phyloP scores from a whole-genome alignment of 2,888 invertebrate genomes.

The Omphaloscelis lunosa region DNA sequence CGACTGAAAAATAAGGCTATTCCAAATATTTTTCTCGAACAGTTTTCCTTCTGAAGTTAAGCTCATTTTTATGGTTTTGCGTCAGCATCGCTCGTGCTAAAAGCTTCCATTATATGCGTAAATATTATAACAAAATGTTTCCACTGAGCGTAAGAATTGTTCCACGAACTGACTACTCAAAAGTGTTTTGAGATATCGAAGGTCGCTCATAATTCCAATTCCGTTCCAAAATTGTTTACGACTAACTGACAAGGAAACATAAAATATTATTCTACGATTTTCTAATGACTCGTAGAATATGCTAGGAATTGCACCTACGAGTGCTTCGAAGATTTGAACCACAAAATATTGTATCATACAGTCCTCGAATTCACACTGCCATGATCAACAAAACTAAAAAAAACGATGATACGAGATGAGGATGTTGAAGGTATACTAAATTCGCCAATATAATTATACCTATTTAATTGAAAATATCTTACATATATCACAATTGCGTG shows the following conservation, averaged over 20 bases:
- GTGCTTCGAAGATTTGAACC: not conserved
- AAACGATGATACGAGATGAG: not conserved
- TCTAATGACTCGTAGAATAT: not conserved
- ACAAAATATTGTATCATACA: not conserved
- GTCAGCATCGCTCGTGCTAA: slow-evolving; percentile 39
- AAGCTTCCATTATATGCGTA: slow-evolving; percentile 39
- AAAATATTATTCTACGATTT: not conserved
- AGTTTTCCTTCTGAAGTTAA: slow-evolving; percentile 42
- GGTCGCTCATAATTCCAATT: not conserved
- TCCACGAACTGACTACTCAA: slow-evolving; percentile 18
- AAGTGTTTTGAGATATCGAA: slow-evolving; percentile 5
- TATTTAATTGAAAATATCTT: no score
- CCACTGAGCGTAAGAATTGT: slow-evolving; percentile 3
- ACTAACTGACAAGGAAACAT: not conserved
- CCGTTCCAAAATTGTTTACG: slow-evolving; percentile 5
- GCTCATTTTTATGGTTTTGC: slow-evolving; percentile 44
- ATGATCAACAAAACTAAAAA: not conserved
- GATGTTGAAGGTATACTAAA: not conserved
- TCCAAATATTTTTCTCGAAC: slow-evolving; percentile 51
- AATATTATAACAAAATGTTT: slow-evolving; percentile 20
- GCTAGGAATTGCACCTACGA: not conserved
- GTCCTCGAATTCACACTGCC: not conserved
- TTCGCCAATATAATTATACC: no score
- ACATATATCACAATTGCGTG: not conserved
- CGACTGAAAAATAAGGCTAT: slow-evolving; percentile 63